A percentile compares a stretch with the other conserved stretches of the same genome.
Evolutionary conservation across 2,888 invertebrate genomes (phyloP).

Genomic region (Thumatha senex): DNA sequence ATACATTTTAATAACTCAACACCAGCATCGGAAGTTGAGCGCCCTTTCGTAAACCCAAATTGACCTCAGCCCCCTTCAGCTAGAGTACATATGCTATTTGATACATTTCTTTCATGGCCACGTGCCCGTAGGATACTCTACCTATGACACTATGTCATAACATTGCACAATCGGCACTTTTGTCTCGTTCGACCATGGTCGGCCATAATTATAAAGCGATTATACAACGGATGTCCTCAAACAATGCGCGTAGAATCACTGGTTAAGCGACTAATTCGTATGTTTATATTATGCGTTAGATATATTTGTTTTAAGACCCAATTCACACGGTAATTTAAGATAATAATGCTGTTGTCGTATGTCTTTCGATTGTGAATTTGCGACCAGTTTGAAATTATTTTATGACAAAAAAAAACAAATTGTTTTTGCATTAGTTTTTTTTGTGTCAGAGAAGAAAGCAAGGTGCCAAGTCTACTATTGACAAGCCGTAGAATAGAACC

Average conservation of each 20-base stretch:
- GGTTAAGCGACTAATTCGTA: constrained; percentile 20
- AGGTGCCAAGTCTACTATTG: no score
- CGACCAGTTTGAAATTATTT: no score
- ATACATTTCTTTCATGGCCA: constrained; percentile 7
- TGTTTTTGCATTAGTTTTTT: no score
- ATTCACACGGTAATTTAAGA: constrained; percentile 25
- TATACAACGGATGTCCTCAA: constrained; percentile 43
- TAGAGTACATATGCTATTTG: neutral
- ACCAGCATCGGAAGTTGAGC: no score
- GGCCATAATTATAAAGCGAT: constrained; percentile 58
- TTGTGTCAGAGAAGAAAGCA: no score
- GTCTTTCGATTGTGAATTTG: neutral
- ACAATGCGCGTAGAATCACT: constrained; percentile 32
- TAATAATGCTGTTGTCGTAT: neutral
- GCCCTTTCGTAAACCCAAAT: no score
- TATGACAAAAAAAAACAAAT: no score
- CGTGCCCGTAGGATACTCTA: no score
- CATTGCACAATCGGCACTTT: constrained; percentile 33
- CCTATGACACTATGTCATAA: no score
- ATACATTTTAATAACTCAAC: no score
- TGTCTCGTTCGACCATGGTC: constrained; percentile 36
- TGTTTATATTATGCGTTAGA: constrained; percentile 24
- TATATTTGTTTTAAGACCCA: constrained; percentile 30
- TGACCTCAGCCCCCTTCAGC: no score
- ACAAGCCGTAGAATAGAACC: no score